phyloP scores from a whole-genome alignment of 2,113 vertebrate species.

The Solenodon paradoxus region DNA sequence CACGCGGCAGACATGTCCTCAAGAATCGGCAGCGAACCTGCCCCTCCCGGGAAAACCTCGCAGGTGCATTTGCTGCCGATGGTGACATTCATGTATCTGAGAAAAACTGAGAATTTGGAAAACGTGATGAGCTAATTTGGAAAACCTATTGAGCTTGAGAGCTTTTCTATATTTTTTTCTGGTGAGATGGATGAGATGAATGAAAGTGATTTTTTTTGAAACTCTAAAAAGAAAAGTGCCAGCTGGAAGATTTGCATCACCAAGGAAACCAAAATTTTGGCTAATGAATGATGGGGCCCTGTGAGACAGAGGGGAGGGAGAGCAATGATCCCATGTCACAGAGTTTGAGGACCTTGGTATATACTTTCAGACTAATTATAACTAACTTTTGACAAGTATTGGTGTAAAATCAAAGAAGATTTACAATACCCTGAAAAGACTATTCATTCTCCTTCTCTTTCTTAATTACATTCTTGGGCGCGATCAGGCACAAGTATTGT shows the following conservation, averaged over 20 bases:
- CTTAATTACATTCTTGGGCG: background rate
- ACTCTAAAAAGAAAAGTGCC: background rate
- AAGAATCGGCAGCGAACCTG: background rate
- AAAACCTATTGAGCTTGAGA: background rate
- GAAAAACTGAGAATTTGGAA: background rate
- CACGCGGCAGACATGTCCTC: background rate
- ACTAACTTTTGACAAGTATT: background rate
- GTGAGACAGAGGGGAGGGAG: background rate
- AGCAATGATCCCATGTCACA: background rate
- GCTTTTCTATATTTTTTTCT: background rate
- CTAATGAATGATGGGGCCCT: no score
- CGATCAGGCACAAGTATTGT: no score
- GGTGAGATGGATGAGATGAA: background rate
- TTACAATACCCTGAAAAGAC: background rate
- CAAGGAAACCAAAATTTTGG: background rate
- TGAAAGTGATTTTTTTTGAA: background rate
- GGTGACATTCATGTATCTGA: background rate
- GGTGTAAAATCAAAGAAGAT: background rate
- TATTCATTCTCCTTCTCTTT: background rate
- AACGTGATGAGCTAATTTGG: no score
- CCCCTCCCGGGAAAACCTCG: background rate
- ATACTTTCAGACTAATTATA: accelerated
- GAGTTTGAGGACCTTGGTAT: background rate
- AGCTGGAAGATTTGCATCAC: background rate
- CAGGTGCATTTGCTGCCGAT: background rate